phyloP scores from a whole-genome alignment of 2,797 vertebrate genomes.

The Cryptoprocta ferox region DNA sequence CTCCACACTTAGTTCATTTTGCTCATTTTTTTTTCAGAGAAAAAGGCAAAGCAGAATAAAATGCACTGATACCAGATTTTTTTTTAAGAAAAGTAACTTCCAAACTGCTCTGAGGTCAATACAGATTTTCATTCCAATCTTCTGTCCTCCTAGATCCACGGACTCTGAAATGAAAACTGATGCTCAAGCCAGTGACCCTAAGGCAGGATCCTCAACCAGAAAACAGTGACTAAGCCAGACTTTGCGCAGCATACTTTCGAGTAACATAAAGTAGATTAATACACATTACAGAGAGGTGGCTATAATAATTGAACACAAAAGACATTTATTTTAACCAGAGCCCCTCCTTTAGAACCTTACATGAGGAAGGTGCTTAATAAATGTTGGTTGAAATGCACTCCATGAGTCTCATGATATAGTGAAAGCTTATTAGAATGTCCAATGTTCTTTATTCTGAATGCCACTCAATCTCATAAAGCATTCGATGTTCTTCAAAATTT shows the following conservation, averaged over 20 bases:
- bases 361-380: neutral
- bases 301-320: neutral
- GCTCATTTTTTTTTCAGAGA: neutral
- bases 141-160: neutral
- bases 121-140: conserved; percentile 40
- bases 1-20: neutral
- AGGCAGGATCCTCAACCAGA: neutral
- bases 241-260: neutral
- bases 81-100: conserved; percentile 41
- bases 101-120: conserved; percentile 35
- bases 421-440: neutral
- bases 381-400: neutral
- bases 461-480: neutral
- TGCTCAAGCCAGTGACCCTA: neutral
- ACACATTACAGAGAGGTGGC: neutral
- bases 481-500: neutral
- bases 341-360: neutral
- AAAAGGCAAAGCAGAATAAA: conserved; percentile 27
- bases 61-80: neutral
- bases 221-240: neutral
- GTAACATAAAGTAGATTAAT: neutral
- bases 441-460: neutral
- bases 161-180: conserved; percentile 47
- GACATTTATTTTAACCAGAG: neutral
- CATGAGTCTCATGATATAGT: neutral